Evolutionary conservation across 1,140 invertebrate genomes (phyloP).

Genomic region (Plodia interpunctella): DNA sequence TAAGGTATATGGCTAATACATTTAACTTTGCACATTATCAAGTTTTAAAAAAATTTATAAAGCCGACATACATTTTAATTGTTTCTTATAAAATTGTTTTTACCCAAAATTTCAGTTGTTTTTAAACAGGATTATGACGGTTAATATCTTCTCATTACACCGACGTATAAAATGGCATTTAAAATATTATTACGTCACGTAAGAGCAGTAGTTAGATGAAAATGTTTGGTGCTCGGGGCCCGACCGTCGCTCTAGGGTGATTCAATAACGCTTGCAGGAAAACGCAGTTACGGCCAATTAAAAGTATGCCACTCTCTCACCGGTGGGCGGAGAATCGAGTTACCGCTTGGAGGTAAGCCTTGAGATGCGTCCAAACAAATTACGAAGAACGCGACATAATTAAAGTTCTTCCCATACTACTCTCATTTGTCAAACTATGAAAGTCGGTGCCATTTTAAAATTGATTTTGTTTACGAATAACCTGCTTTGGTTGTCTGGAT

Average conservation of each 20-base stretch:
- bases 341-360: conserved; percentile 48
- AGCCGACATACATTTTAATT: background rate
- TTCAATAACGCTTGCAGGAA: conserved; percentile 71
- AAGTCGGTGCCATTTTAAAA: background rate
- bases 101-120: background rate
- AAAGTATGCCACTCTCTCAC: conserved; percentile 69
- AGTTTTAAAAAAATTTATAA: conserved; percentile 1
- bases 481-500: no score
- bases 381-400: conserved; percentile 40
- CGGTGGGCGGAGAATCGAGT: conserved; percentile 61
- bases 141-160: no score
- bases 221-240: conserved; percentile 32
- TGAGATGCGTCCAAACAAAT: conserved; percentile 48
- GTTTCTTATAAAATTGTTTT: no score
- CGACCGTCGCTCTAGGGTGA: conserved; percentile 51
- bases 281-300: conserved; percentile 74
- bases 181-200: background rate
- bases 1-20: conserved; percentile 3
- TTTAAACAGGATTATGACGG: no score
- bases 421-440: conserved; percentile 30
- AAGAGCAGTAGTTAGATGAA: conserved; percentile 15
- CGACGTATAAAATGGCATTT: background rate
- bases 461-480: no score
- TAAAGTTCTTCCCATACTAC: conserved; percentile 41
- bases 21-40: conserved; percentile 19